A percentile compares a stretch with the other conserved stretches of the same genome.
phyloP scores from a whole-genome alignment of 1,140 invertebrate genomes.

The Formica exsecta region DNA sequence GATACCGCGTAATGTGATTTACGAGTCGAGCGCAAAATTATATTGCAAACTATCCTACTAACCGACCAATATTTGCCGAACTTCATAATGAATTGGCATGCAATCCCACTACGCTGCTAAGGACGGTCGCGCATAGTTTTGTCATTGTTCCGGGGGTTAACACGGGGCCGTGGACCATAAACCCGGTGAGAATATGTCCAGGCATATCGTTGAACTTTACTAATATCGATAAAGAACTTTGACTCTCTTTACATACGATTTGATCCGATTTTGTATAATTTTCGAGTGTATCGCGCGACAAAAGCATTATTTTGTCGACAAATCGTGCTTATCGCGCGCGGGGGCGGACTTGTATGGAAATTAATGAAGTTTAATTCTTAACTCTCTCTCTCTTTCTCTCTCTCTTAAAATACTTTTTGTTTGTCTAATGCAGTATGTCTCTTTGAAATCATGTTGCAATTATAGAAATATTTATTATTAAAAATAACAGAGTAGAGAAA shows the following conservation, averaged over 20 bases:
- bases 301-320: not conserved
- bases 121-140: constrained; percentile 65
- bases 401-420: not conserved
- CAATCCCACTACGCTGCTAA: constrained; percentile 32
- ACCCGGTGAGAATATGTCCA: constrained; percentile 2
- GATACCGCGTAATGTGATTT: constrained; percentile 48
- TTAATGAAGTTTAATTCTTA: constrained; percentile 37
- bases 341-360: constrained; percentile 12
- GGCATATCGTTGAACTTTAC: constrained; percentile 61
- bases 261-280: constrained; percentile 45
- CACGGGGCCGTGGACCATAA: constrained; percentile 42
- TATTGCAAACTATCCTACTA: constrained; percentile 63
- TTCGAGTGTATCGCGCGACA: constrained; percentile 14
- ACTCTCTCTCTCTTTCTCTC: not conserved
- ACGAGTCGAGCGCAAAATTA: constrained; percentile 53
- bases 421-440: not conserved
- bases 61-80: constrained; percentile 65
- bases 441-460: not conserved
- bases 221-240: constrained; percentile 67
- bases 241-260: not conserved
- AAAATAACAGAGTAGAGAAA: not conserved
- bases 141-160: constrained; percentile 62
- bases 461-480: not conserved
- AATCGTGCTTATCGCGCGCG: constrained; percentile 21
- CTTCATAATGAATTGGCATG: constrained; percentile 58